Conservation (phyloP, 2,113 vertebrate genomes). For the Papio anubis region DNA sequence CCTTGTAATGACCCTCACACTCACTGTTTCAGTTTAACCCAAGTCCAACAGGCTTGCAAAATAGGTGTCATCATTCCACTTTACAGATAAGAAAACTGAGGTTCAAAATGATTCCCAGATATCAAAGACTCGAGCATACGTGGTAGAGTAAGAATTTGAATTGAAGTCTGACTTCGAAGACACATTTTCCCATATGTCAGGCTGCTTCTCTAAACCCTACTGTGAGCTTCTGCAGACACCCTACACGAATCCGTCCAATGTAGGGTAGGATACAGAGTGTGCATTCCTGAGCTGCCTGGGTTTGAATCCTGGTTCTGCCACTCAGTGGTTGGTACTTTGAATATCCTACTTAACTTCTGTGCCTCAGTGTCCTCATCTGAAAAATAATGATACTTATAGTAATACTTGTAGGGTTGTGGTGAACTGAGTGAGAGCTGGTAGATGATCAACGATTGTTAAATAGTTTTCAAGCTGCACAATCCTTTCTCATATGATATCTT, state of each 20-base stretch:
- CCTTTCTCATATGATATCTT: background rate
- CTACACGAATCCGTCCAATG: background rate
- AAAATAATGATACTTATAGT: background rate
- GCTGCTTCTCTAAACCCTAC: background rate
- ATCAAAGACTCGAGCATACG: background rate
- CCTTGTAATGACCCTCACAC: background rate
- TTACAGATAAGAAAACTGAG: background rate
- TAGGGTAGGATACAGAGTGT: background rate
- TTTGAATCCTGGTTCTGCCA: background rate
- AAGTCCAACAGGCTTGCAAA: background rate
- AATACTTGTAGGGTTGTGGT: background rate
- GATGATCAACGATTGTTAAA: background rate
- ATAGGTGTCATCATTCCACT: background rate
- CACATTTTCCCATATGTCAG: background rate
- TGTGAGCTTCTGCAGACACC: background rate
- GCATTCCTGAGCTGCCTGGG: background rate
- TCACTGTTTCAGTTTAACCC: background rate
- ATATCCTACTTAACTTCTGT: background rate
- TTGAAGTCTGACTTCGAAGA: background rate
- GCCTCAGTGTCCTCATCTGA: background rate
- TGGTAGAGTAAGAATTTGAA: background rate
- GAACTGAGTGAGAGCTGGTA: background rate
- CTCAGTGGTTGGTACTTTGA: background rate
- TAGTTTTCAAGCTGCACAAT: background rate
- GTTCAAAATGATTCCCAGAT: background rate